Base-by-base conservation (phyloP, 2,888 invertebrate genomes). In the Drosophila mimica region DNA sequence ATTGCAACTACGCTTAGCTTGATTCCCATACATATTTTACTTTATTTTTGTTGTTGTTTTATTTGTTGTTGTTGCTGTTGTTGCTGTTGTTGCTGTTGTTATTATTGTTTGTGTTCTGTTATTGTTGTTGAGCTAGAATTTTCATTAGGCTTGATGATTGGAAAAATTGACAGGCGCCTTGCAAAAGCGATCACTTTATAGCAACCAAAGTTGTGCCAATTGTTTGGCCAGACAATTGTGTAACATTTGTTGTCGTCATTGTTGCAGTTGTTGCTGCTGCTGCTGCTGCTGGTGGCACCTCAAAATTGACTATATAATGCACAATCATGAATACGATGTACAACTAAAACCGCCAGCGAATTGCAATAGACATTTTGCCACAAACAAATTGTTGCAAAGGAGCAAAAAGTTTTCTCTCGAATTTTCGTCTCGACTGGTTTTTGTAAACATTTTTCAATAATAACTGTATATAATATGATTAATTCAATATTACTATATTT, bases 111-210 rank as follows among this genome's bases (percentile, higher is more conserved):
- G 52, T 30, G 53, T 70, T 59, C 63, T 65, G 53, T 67, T 66
- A 54, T 49, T 52, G 51, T 46, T 59, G 79, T 61, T 46, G 46
- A 46, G 70, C 82, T 76, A 70, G 88, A 85, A 86, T 80, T 90
- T 90, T 82, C 87, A 86, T 80, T 80, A 75, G 83, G 82, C 83
- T 62, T 76, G 90, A 88, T 88, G 90, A 87, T 87, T 87, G 87
- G 75, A 76, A 88, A 82, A 76, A 88, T 88, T 90, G 87, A 86
- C 90, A 83, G 90, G 82, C 74, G 74, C 73, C 76, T 81, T 75
- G 79, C 70, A 68, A 76, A 83, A 74, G 76, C 82, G 82, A 88
- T 88, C 88, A 79, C 79, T 84, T 74, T 74, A 79, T 84, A 70
- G 63, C 62, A 43, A 48, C 46, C 57, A 52, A 33, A 51, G 46